Evolutionary conservation across 2,888 invertebrate genomes (phyloP), one percentile per base, ranked within the genome.

Genomic region (Maniola hyperantus): DNA sequence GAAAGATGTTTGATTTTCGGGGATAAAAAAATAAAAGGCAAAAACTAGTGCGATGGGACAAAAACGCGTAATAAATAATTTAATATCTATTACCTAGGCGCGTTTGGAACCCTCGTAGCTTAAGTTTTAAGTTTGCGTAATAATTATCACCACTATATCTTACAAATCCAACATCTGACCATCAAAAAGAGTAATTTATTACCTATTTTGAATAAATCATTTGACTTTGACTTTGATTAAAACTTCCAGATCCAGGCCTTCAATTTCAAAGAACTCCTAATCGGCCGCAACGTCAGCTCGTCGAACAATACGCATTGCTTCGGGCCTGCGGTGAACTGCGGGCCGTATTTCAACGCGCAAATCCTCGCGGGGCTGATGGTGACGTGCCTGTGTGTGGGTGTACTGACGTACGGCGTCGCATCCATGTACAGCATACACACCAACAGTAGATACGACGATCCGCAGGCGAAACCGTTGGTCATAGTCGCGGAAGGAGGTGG

Each of bases 361-460:
- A 83, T 87, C 0, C 46, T 87, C 0, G 65, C 83, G 0, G 74
- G 75, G 0, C 58, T 88, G 0, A 72, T 86, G 11, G 73, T 87
- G 0, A 59, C 76, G 0, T 67, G 69, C 0, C 42, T 87, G 0
- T 78, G 74, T 5, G 6, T 81, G 0, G 20, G 55, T 0, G 81
- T 87, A 2, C 34, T 80, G 0, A 36, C 70, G 0, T 80, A 74
- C 13, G 89, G 84, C 0, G 2, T 87, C 0, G 2, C 71, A 0
- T 64, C 70, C 0, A 7, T 88, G 2, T 73, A 68, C 11, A 79
- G 80, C 39, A 78, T 81, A 20, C 57, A 66, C 0, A 7, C 74
- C 0, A 83, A 84, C 48, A 74, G 80, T 60, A 80, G 76, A 8
- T 85, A 71, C 46, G 88, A 88, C 4, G 88, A 88, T 42, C 78